Conservation (phyloP, 2,797 vertebrate genomes). For the Melanotaenia parkinsoni region DNA sequence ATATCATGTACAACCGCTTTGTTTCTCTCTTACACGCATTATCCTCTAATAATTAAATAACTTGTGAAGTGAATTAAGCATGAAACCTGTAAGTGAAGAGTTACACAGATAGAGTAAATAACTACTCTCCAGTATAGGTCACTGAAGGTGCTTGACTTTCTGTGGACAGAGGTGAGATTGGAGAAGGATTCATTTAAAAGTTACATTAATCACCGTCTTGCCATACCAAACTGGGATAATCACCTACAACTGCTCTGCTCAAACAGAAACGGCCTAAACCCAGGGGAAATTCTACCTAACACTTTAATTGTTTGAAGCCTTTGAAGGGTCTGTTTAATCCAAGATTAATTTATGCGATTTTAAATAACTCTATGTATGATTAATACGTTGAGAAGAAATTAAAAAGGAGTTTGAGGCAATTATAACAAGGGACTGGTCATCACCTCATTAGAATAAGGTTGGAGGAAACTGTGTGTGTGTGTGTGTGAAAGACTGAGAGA, state of each 20-base stretch:
- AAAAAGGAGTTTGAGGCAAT: slow-evolving; percentile 99
- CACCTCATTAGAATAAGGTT: slow-evolving; percentile 96
- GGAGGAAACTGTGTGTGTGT: slow-evolving; percentile 70
- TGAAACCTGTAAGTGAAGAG: slow-evolving; percentile 55
- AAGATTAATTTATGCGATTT: slow-evolving; percentile 99
- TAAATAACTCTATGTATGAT: slow-evolving; percentile 99
- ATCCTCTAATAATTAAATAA: slow-evolving; percentile 71
- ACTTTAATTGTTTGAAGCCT: slow-evolving; percentile 99
- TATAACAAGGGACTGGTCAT: slow-evolving; percentile 98
- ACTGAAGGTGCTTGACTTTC: slow-evolving; percentile 89
- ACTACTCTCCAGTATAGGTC: slow-evolving; percentile 87
- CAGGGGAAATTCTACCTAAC: slow-evolving; percentile 98
- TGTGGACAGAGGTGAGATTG: slow-evolving; percentile 71
- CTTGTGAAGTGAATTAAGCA: slow-evolving; percentile 59
- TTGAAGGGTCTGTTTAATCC: slow-evolving; percentile 98
- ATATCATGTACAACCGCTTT: no score
- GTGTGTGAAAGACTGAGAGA: slow-evolving; percentile 50
- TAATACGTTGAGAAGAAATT: slow-evolving; percentile 98
- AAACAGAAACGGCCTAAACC: slow-evolving; percentile 93
- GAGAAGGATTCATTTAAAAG: slow-evolving; percentile 90
- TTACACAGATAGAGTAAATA: slow-evolving; percentile 72
- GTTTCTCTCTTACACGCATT: not conserved
- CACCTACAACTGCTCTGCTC: slow-evolving; percentile 94
- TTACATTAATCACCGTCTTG: slow-evolving; percentile 95
- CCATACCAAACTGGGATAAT: slow-evolving; percentile 94